Percentiles rank a stretch among this genome's conserved stretches.
Conservation (phyloP, 2,888 invertebrate genomes). For the Diplolepis rosae region DNA sequence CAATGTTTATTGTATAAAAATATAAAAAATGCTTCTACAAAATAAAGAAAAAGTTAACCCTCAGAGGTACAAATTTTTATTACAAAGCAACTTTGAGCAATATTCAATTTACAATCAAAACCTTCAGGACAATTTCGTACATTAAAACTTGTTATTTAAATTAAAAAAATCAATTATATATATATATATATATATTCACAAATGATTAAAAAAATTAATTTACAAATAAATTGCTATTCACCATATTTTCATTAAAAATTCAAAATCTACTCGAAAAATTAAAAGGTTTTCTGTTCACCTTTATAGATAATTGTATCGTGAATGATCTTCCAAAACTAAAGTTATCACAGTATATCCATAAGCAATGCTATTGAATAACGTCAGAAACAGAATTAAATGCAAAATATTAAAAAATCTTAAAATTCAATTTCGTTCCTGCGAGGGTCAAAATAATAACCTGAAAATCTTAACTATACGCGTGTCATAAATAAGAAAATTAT, state of each 20-base stretch:
- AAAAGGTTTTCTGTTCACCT: too few relatives aligned
- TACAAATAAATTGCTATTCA: neutral
- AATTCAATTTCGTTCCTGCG: constrained; percentile 15
- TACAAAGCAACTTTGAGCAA: neutral
- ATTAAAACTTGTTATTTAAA: too few relatives aligned
- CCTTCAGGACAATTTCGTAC: too few relatives aligned
- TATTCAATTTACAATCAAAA: neutral
- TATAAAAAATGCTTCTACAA: constrained; percentile 18
- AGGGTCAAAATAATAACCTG: constrained; percentile 15
- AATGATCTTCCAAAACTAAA: neutral
- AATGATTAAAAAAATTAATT: too few relatives aligned
- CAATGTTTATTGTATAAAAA: constrained; percentile 28
- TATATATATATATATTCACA: too few relatives aligned
- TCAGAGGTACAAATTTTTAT: neutral
- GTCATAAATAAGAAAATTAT: constrained; percentile 14
- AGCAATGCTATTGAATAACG: neutral
- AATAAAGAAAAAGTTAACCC: neutral
- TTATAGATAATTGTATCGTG: too few relatives aligned
- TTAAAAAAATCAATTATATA: too few relatives aligned
- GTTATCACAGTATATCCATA: neutral
- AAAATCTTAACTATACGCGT: constrained; percentile 7
- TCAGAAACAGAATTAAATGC: neutral
- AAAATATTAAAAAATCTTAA: neutral
- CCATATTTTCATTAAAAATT: neutral
- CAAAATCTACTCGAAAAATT: neutral